Conservation (phyloP, 2,888 invertebrate genomes). For the Epiblema foenella region DNA sequence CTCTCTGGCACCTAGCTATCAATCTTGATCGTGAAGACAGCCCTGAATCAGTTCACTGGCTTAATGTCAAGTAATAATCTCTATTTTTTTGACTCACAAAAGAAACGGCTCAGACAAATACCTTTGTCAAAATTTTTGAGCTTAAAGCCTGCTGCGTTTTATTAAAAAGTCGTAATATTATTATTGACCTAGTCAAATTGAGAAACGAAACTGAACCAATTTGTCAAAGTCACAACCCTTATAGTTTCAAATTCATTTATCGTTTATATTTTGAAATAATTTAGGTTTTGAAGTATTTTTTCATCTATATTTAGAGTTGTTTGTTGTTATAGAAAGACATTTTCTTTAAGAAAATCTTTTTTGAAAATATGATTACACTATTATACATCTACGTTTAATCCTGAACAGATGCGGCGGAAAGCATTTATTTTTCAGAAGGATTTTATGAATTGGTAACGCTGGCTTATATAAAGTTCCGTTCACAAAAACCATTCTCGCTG, state of each 20-base stretch:
- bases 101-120: constrained; percentile 45
- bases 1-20: constrained; percentile 51
- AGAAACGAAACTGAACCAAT: background rate
- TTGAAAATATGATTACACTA: no score
- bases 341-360: no score
- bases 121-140: constrained; percentile 52
- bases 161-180: constrained; percentile 8
- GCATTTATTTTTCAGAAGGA: background rate
- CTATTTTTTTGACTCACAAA: constrained; percentile 44
- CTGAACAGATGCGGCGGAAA: background rate
- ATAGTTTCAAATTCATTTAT: no score
- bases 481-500: constrained; percentile 26
- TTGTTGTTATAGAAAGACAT: background rate
- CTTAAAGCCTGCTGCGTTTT: constrained; percentile 8
- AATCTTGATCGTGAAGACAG: constrained; percentile 57
- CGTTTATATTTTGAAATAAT: no score
- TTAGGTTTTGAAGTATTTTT: no score
- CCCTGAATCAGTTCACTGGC: constrained; percentile 43
- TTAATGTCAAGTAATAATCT: constrained; percentile 45
- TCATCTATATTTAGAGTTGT: no score
- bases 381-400: background rate
- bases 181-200: no score
- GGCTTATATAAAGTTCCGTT: constrained; percentile 18
- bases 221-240: background rate
- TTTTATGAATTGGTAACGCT: constrained; percentile 7